These are phyloP conservation scores for Hiodon alosoides DNA, from an alignment of 2,113 vertebrate species.

Conservation along the genomic window DNA sequence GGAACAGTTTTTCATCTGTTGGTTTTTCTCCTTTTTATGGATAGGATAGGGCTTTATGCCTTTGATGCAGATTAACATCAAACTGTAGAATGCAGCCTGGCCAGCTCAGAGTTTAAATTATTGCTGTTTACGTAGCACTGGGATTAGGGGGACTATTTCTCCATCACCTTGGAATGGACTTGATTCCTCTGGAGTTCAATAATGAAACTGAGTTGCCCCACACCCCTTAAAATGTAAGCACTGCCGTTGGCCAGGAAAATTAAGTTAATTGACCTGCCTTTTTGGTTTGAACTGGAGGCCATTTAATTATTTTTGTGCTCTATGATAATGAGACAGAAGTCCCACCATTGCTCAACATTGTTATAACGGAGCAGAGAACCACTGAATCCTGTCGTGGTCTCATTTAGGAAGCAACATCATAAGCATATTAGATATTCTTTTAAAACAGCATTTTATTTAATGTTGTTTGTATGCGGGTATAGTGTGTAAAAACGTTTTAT, in stretches of 20 bases:
- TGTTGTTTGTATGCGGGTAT: neutral
- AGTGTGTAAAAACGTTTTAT: neutral
- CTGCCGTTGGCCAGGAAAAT: too few relatives aligned
- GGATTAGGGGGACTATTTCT: neutral
- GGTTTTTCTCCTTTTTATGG: neutral
- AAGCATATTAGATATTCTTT: too few relatives aligned
- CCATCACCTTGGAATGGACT: slow-evolving; percentile 7
- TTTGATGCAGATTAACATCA: slow-evolving; percentile 19
- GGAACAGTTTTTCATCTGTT: neutral
- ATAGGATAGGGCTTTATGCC: neutral
- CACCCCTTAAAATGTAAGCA: too few relatives aligned
- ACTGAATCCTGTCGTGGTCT: too few relatives aligned
- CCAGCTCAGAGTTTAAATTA: neutral
- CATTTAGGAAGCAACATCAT: too few relatives aligned
- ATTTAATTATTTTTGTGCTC: too few relatives aligned
- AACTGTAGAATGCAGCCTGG: neutral
- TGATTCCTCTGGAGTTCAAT: neutral
- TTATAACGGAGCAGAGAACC: too few relatives aligned
- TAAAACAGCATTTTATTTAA: too few relatives aligned
- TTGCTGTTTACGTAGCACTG: neutral
- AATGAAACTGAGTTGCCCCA: neutral
- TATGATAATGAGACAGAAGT: too few relatives aligned
- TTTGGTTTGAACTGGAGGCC: too few relatives aligned
- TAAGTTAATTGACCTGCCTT: too few relatives aligned
- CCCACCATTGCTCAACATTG: too few relatives aligned